Conservation (phyloP, 2,113 vertebrate genomes). For the Osmerus eperlanus region DNA sequence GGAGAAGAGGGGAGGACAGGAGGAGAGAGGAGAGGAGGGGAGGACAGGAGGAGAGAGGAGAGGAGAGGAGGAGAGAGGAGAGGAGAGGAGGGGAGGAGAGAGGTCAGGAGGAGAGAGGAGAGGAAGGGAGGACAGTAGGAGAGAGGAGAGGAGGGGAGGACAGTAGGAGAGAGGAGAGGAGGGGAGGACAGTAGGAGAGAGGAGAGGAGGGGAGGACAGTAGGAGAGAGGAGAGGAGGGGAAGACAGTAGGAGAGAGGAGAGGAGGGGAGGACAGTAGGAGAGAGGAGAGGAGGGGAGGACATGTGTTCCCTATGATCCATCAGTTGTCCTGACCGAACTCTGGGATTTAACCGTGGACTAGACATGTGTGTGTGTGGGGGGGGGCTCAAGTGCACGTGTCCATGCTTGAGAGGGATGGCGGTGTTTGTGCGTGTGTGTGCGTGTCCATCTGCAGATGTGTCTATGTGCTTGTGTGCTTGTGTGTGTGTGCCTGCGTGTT, state of each 20-base stretch:
- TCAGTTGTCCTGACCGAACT: background rate
- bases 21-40: background rate
- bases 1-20: background rate
- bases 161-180: too few species aligned
- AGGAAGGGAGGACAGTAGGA: background rate
- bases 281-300: background rate
- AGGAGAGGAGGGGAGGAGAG: too few species aligned
- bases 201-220: background rate
- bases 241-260: background rate
- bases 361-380: background rate
- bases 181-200: too few species aligned
- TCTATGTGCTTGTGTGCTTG: background rate
- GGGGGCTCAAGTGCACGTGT: background rate
- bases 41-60: too few species aligned
- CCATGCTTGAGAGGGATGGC: background rate
- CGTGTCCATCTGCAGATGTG: background rate
- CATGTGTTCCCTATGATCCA: background rate
- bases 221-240: too few species aligned
- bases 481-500: slow-evolving; percentile 18
- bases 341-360: background rate
- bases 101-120: too few species aligned
- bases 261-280: background rate
- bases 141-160: background rate
- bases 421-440: background rate
- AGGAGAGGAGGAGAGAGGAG: too few species aligned